These are phyloP conservation scores for Xylota sylvarum DNA, from an alignment of 2,888 invertebrate species.

Conservation along the genomic window DNA sequence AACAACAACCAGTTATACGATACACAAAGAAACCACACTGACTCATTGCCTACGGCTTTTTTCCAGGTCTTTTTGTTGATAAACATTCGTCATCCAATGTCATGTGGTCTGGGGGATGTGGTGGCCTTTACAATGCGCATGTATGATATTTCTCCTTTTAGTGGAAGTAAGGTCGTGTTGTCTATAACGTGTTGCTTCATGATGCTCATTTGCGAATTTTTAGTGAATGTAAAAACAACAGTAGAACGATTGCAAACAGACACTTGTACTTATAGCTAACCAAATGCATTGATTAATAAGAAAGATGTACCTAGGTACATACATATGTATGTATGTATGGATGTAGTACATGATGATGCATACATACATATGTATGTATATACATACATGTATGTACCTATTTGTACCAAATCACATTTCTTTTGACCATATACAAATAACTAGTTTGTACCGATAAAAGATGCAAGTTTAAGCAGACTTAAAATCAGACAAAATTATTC, in stretches of 20 bases:
- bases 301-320: no score
- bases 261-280: not conserved
- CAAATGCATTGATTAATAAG: no score
- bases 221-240: not conserved
- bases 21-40: conserved; percentile 51
- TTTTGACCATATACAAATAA: conserved; percentile 16
- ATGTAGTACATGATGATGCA: no score
- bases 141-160: conserved; percentile 3
- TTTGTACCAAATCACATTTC: not conserved
- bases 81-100: conserved; percentile 40
- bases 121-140: conserved; percentile 24
- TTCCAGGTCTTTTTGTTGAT: conserved; percentile 24
- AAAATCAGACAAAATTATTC: not conserved
- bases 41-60: conserved; percentile 51
- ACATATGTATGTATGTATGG: no score
- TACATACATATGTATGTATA: no score
- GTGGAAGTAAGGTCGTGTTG: conserved; percentile 27
- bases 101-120: conserved; percentile 31
- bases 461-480: conserved; percentile 12
- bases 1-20: conserved; percentile 57
- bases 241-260: not conserved
- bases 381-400: not conserved
- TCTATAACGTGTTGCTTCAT: conserved; percentile 26
- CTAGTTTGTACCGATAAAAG: conserved; percentile 8
- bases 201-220: not conserved